Percentiles rank a stretch among this genome's conserved stretches.
phyloP scores from a whole-genome alignment of 1,140 invertebrate species.

The Amphibalanus amphitrite region DNA sequence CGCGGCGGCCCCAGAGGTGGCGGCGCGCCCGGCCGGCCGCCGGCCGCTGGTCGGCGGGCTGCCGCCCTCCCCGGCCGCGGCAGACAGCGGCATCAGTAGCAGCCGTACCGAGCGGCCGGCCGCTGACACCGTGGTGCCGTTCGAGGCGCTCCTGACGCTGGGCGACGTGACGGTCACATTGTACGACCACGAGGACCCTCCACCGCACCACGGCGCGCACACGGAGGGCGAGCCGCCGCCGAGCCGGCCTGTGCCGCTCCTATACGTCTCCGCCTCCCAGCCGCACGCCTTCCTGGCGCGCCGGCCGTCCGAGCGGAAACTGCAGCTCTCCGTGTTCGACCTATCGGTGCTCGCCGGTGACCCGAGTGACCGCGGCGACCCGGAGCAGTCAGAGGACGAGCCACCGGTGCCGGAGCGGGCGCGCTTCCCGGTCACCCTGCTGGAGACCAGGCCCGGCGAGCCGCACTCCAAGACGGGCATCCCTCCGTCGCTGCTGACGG shows the following conservation, averaged over 20 bases:
- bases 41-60: background rate
- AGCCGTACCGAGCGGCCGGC: conserved; percentile 3
- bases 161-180: conserved; percentile 37
- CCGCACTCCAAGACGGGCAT: conserved; percentile 58
- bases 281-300: conserved; percentile 45
- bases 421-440: conserved; percentile 21
- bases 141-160: conserved; percentile 44
- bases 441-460: conserved; percentile 49
- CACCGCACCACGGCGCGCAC: background rate
- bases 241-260: conserved; percentile 27
- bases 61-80: background rate
- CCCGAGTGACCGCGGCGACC: background rate
- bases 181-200: conserved; percentile 27
- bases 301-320: conserved; percentile 32
- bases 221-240: conserved; percentile 3
- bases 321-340: conserved; percentile 33
- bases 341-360: conserved; percentile 28
- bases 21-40: no score
- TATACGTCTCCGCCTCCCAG: conserved; percentile 39
- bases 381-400: background rate
- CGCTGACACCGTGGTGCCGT: conserved; percentile 27
- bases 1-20: no score
- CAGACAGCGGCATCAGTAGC: conserved; percentile 32
- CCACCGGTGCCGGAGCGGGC: conserved; percentile 17
- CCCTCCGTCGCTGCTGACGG: conserved; percentile 49